Evolutionary conservation across 2,113 vertebrate species (phyloP), one percentile per base, ranked within the genome.

Genomic region (Datnioides undecimradiatus): DNA sequence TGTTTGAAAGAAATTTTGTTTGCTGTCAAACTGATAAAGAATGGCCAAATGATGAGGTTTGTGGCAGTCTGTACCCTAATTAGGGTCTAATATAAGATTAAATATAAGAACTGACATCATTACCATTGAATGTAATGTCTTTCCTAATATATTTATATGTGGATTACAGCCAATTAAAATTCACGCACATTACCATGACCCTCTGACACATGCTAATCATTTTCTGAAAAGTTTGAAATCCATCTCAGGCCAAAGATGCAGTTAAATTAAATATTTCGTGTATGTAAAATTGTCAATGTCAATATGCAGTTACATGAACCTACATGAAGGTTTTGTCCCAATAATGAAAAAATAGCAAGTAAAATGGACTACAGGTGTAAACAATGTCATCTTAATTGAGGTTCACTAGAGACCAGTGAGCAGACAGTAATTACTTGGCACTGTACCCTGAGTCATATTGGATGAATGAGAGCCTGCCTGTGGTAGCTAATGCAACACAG

Each of bases 371-470:
- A 82, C 75, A 57, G 25, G 63, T 68, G 33, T 59, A 25, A 70
- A 76, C 4, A 12, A 69, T 55, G 23, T 79, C 51, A 40, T 67
- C 21, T 80, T 65, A 73, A 76, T 33, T 62, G 34, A 58, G 46
- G 33, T 73, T 83, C 73, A 38, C 51, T 57, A 25, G 29, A 68
- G 74, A 68, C 62, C 71, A 73, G 41, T 38, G 21, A 68, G 75
- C 63, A 84, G 73, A 75, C 63, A 67, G 45, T 73, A 82, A 89
- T 80, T 82, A 76, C 73, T 58, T 79, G 80, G 73, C 59, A 19
- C 64, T 70, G 74, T 62, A 77, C 57, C 51, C 66, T 76, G 88
- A 87, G 69, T 87, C 80, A 83, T 65, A 78, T 74, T 60, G 63
- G 63, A 16, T 73, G 46, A 87, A 67, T 62, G 68, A 55, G 59